Evolutionary conservation across 2,797 vertebrate genomes (phyloP).

Genomic region (Lerista edwardsae): DNA sequence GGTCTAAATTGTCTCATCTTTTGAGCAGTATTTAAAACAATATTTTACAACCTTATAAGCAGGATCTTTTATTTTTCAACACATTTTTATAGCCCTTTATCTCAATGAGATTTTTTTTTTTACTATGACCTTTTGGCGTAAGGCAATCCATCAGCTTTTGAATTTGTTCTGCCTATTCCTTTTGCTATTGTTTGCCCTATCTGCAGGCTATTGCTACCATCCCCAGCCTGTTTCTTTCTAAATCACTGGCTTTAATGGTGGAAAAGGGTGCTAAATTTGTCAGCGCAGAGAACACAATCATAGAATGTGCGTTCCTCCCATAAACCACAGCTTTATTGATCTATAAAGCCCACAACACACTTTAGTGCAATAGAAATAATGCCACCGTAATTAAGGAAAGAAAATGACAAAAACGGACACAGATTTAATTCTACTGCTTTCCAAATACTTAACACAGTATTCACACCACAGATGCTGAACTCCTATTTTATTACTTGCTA

Average conservation of each 20-base stretch:
- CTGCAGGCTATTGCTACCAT: not conserved
- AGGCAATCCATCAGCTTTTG: not conserved
- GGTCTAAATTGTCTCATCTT: not conserved
- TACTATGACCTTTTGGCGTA: not conserved
- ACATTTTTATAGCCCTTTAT: not conserved
- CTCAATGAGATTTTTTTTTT: not conserved
- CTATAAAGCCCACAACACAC: not conserved
- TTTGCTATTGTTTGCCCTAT: constrained; percentile 8
- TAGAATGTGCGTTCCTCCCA: not conserved
- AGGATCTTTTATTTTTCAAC: not conserved
- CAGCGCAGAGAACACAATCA: not conserved
- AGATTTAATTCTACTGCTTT: constrained; percentile 9
- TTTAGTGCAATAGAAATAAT: not conserved
- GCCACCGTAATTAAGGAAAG: not conserved
- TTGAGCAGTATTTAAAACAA: not conserved
- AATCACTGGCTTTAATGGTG: constrained; percentile 8
- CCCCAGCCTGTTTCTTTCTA: not conserved
- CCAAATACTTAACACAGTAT: not conserved
- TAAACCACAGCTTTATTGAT: constrained; percentile 20
- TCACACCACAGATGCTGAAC: not conserved
- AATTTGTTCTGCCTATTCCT: not conserved
- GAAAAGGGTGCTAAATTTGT: constrained; percentile 4
- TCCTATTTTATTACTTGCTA: not conserved
- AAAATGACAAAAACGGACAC: not conserved
- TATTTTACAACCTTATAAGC: not conserved